These are phyloP conservation scores for Xiphophorus birchmanni DNA, from an alignment of 2,797 vertebrate species.

Conservation along the genomic window DNA sequence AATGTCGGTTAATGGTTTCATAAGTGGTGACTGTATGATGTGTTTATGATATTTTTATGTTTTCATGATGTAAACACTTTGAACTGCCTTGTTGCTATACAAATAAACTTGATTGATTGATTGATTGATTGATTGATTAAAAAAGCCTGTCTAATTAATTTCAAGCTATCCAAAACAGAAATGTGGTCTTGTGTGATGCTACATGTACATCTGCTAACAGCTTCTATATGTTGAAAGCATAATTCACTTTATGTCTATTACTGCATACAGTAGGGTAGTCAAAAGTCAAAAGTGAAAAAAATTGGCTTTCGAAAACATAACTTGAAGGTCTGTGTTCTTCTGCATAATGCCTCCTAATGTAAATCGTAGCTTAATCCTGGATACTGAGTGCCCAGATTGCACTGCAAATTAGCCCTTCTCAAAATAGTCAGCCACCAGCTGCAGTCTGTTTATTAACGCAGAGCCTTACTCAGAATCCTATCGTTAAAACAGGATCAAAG, in stretches of 20 bases:
- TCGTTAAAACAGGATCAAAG: slow-evolving; percentile 9
- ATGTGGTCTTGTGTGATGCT: slow-evolving; percentile 3
- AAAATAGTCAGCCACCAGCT: slow-evolving; percentile 14
- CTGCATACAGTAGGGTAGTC: not conserved
- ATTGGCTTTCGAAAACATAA: not conserved
- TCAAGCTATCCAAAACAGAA: not conserved
- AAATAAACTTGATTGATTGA: not conserved
- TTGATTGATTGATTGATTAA: not conserved
- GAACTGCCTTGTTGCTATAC: too few relatives aligned
- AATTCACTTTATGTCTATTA: not conserved
- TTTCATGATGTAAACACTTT: too few relatives aligned
- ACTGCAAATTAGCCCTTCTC: slow-evolving; percentile 9
- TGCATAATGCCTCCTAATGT: not conserved
- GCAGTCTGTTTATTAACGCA: slow-evolving; percentile 14
- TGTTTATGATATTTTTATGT: too few relatives aligned
- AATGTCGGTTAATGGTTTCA: too few relatives aligned
- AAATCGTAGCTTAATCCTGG: not conserved
- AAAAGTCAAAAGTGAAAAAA: not conserved
- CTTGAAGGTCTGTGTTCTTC: not conserved
- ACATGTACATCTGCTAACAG: slow-evolving; percentile 2
- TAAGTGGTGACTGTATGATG: too few relatives aligned
- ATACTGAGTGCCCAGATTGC: not conserved
- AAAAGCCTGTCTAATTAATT: not conserved
- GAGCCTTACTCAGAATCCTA: slow-evolving; percentile 1
- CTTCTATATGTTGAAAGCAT: slow-evolving; percentile 1